These are phyloP conservation scores for Chunga burmeisteri DNA, from an alignment of 2,113 vertebrate genomes.

Conservation along the genomic window DNA sequence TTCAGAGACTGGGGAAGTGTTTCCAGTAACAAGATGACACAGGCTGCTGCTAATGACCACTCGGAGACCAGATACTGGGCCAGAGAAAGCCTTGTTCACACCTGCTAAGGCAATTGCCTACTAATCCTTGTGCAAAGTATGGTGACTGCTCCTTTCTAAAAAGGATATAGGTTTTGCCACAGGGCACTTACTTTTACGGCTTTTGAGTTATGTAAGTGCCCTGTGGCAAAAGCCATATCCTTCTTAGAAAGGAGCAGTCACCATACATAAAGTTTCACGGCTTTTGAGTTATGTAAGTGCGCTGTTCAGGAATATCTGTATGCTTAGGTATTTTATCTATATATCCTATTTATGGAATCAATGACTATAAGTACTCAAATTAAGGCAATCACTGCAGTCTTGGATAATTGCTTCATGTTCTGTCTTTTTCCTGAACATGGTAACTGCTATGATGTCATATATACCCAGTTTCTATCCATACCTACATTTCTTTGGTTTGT, in stretches of 20 bases:
- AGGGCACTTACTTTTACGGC: not conserved
- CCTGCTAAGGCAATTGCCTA: not conserved
- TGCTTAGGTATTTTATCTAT: not conserved
- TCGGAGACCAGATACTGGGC: not conserved
- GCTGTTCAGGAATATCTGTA: not conserved
- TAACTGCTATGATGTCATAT: not conserved
- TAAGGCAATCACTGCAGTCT: not conserved
- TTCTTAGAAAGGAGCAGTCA: not conserved
- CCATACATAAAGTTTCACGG: not conserved
- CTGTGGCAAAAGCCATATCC: not conserved
- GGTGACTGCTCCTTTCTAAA: not conserved
- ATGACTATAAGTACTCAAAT: not conserved
- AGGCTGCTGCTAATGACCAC: not conserved
- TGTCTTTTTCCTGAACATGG: not conserved
- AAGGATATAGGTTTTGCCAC: not conserved
- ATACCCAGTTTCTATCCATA: not conserved
- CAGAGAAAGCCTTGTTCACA: not conserved
- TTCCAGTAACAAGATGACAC: not conserved
- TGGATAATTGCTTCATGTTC: not conserved
- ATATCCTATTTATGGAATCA: not conserved
- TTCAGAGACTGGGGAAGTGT: not conserved
- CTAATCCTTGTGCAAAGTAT: not conserved
- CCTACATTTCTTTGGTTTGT: not conserved
- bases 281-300: not conserved
- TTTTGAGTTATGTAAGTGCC: not conserved